A percentile compares a stretch with the other conserved stretches of the same genome.
Evolutionary conservation across 1,140 invertebrate species (phyloP).

Genomic region (Coptotermes formosanus): DNA sequence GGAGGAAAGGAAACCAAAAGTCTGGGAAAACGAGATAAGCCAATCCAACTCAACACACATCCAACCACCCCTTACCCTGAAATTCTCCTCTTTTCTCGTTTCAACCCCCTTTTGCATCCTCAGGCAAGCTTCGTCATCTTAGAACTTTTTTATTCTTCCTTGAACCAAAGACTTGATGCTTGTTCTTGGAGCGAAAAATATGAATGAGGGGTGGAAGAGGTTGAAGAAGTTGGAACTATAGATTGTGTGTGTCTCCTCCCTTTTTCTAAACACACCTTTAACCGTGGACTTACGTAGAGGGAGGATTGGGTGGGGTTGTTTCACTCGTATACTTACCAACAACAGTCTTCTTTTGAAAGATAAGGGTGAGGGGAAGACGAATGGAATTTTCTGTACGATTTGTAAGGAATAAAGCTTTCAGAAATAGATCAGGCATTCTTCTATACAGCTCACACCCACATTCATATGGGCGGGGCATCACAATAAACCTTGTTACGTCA

Average conservation of each 20-base stretch:
- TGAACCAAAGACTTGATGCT: not conserved
- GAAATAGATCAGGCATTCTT: too few species aligned
- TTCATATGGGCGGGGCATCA: too few species aligned
- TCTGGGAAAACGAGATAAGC: not conserved
- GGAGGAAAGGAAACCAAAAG: not conserved
- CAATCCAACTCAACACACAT: constrained; percentile 4
- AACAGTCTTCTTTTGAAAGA: not conserved
- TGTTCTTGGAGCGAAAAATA: not conserved
- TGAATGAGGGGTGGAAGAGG: not conserved
- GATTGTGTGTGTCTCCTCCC: not conserved
- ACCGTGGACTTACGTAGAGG: too few species aligned
- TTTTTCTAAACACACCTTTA: not conserved
- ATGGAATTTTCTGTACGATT: not conserved
- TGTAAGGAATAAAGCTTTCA: not conserved
- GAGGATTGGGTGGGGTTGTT: not conserved
- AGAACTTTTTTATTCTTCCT: not conserved
- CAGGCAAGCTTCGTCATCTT: not conserved
- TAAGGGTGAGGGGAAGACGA: not conserved
- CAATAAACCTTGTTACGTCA: too few species aligned
- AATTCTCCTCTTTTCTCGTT: too few species aligned
- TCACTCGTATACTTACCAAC: not conserved
- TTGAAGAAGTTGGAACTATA: not conserved
- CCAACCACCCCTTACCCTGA: not conserved
- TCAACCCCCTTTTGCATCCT: too few species aligned
- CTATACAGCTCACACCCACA: too few species aligned